Evolutionary conservation across 2,797 vertebrate genomes (phyloP).

Genomic region (Sciurus vulgaris): DNA sequence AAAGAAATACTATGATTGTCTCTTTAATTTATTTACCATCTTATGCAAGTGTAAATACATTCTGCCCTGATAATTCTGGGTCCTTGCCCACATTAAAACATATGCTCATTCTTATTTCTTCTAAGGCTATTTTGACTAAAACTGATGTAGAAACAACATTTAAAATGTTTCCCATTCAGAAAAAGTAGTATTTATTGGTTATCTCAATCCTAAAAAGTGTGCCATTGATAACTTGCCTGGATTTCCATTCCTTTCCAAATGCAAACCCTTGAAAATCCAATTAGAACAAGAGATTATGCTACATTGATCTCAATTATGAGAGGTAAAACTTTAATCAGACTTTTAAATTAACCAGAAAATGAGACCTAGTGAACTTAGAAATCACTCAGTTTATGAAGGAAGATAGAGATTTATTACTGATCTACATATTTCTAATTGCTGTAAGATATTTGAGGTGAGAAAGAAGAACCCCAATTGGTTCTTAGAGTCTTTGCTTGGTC

Average conservation of each 20-base stretch:
- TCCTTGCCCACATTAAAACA: neutral
- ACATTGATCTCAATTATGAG: conserved; percentile 79
- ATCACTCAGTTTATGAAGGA: conserved; percentile 64
- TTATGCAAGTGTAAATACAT: neutral
- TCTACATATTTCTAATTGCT: conserved; percentile 9
- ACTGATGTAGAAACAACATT: neutral
- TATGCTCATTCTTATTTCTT: neutral
- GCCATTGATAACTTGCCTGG: neutral
- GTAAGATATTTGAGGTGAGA: neutral
- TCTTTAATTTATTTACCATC: neutral
- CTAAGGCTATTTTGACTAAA: neutral
- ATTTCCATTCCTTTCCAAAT: conserved; percentile 76
- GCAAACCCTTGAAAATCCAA: conserved; percentile 80
- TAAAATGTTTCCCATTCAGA: conserved; percentile 34
- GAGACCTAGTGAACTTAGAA: conserved; percentile 74
- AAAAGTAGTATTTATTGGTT: neutral
- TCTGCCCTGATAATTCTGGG: neutral
- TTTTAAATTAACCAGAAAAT: conserved; percentile 86
- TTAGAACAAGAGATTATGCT: conserved; percentile 75
- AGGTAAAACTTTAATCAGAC: conserved; percentile 61
- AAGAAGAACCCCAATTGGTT: neutral
- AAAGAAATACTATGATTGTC: neutral
- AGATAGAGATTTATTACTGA: conserved; percentile 46
- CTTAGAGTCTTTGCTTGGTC: neutral
- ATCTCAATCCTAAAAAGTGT: neutral